Percentiles rank a stretch among this genome's conserved stretches.
phyloP scores from a whole-genome alignment of 2,797 vertebrate genomes.

The Xenops minutus region DNA sequence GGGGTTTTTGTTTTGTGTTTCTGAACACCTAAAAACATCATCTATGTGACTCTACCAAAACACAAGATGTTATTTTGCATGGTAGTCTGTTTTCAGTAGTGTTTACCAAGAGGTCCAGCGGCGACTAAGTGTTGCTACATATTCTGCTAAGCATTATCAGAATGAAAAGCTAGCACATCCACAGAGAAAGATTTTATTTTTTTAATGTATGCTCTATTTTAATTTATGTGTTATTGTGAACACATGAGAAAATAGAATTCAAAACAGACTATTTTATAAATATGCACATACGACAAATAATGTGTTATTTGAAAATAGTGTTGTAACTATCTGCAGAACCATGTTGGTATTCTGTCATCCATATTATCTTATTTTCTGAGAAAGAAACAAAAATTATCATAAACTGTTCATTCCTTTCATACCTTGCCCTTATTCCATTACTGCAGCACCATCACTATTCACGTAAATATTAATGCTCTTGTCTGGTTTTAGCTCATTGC shows the following conservation, averaged over 20 bases:
- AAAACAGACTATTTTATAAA: not conserved
- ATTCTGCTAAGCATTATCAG: not conserved
- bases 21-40: not conserved
- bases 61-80: not conserved
- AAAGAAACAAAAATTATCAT: not conserved
- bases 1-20: not conserved
- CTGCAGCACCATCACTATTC: not conserved
- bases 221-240: not conserved
- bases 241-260: not conserved
- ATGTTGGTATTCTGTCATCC: conserved; percentile 48
- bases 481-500: not conserved
- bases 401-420: not conserved
- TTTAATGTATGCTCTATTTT: not conserved
- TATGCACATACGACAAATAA: not conserved
- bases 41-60: not conserved
- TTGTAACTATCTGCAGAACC: conserved; percentile 49
- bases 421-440: not conserved
- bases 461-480: not conserved
- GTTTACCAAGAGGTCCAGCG: not conserved
- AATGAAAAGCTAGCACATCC: not conserved
- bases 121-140: not conserved
- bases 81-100: not conserved
- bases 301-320: not conserved
- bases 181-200: not conserved
- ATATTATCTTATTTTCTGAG: conserved; percentile 58